phyloP scores from a whole-genome alignment of 2,113 vertebrate genomes.

The Polypterus senegalus region DNA sequence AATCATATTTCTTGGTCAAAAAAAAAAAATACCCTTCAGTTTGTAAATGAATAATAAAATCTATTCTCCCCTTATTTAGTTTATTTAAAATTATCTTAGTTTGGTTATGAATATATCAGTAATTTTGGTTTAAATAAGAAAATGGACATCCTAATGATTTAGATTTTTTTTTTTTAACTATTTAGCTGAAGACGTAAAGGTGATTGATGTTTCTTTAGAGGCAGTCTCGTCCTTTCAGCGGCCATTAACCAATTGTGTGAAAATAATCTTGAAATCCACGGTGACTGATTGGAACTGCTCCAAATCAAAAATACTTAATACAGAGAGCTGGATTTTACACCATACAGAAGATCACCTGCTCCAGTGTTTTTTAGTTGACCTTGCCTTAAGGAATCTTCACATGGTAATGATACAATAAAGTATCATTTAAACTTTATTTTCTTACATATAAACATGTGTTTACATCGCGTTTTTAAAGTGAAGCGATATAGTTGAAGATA shows the following conservation, averaged over 20 bases:
- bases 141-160: neutral
- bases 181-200: constrained; percentile 31
- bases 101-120: too few species aligned
- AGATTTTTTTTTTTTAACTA: constrained; percentile 5
- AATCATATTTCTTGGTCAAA: too few species aligned
- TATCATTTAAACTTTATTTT: neutral
- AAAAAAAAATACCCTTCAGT: too few species aligned
- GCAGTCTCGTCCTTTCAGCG: constrained; percentile 58
- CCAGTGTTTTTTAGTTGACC: constrained; percentile 43
- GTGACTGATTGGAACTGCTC: constrained; percentile 43
- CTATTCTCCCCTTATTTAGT: too few species aligned
- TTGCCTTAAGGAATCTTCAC: constrained; percentile 42
- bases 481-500: too few species aligned
- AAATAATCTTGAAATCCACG: constrained; percentile 55
- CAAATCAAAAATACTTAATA: constrained; percentile 27
- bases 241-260: constrained; percentile 38
- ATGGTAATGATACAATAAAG: constrained; percentile 49
- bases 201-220: constrained; percentile 55
- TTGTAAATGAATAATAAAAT: too few species aligned
- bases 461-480: neutral
- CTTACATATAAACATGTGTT: neutral
- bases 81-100: too few species aligned
- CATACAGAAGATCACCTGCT: constrained; percentile 26
- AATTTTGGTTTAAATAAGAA: too few species aligned
- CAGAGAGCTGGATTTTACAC: constrained; percentile 67